A percentile compares a stretch with the other conserved stretches of the same genome.
phyloP scores from a whole-genome alignment of 2,888 invertebrate species.

The Rotaria socialis region DNA sequence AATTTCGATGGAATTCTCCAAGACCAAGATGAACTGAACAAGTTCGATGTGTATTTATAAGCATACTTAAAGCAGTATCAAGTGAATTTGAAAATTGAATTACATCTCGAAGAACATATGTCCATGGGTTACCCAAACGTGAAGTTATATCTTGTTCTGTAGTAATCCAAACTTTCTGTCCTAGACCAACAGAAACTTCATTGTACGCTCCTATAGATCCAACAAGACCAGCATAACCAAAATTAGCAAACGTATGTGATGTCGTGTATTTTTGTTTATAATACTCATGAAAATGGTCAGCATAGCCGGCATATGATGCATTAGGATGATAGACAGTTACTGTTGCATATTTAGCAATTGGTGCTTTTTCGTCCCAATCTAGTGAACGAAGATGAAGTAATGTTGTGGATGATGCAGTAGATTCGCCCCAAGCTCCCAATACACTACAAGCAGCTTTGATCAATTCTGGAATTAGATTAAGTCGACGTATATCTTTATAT shows the following conservation, averaged over 20 bases:
- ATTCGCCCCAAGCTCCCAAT: not conserved
- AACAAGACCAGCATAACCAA: not conserved
- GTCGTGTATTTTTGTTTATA: not conserved
- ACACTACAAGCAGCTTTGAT: not conserved
- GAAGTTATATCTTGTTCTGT: not conserved
- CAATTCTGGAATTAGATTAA: not conserved
- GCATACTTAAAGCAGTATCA: not conserved
- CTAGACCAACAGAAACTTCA: not conserved
- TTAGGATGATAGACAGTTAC: not conserved
- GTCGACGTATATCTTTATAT: constrained; percentile 8
- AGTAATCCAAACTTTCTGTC: constrained; percentile 7
- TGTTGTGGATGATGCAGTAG: not conserved
- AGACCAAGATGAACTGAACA: constrained; percentile 20
- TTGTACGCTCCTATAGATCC: not conserved
- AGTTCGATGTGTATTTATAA: not conserved
- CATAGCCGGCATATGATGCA: not conserved
- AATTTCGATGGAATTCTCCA: no score
- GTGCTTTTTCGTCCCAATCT: constrained; percentile 1
- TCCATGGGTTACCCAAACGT: not conserved
- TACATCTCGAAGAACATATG: not conserved
- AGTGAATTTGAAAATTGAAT: not conserved
- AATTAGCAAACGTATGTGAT: not conserved
- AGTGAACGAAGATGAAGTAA: constrained; percentile 8
- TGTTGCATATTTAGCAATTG: not conserved
- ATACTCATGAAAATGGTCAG: not conserved